A percentile compares a stretch with the other conserved stretches of the same genome.
These are phyloP conservation scores for Sander vitreus DNA, from an alignment of 2,113 vertebrate species.

Conservation along the genomic window DNA sequence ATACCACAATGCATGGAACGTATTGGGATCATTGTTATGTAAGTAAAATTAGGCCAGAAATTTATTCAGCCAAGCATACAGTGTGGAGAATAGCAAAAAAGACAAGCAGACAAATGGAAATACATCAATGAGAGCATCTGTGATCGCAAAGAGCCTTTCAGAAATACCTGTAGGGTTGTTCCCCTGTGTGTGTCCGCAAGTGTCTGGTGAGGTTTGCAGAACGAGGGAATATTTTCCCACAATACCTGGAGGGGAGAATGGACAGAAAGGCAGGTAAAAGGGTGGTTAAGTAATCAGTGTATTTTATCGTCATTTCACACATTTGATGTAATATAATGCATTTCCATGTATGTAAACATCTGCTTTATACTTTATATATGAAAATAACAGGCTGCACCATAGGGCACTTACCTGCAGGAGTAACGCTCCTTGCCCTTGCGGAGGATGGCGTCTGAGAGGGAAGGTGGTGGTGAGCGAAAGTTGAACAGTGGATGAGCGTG, in stretches of 20 bases:
- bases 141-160: background rate
- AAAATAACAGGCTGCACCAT: background rate
- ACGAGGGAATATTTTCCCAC: conserved; percentile 98
- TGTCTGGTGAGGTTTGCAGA: conserved; percentile 98
- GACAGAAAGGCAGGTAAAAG: background rate
- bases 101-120: conserved; percentile 8
- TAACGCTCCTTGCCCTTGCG: conserved; percentile 99
- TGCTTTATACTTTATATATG: background rate
- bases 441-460: conserved; percentile 96
- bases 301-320: background rate
- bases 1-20: background rate
- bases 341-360: background rate
- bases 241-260: conserved; percentile 88
- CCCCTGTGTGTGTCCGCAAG: conserved; percentile 98
- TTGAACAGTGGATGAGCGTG: conserved; percentile 96
- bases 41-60: background rate
- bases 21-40: background rate
- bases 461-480: conserved; percentile 95
- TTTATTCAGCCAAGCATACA: background rate
- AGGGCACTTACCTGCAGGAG: conserved; percentile 91
- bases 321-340: background rate
- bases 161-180: conserved; percentile 96
- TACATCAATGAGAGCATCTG: background rate
- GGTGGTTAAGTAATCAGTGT: background rate
- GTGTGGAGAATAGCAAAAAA: background rate